Base-by-base conservation (phyloP, 2,797 vertebrate species). In the Sebastes hubbsi region DNA sequence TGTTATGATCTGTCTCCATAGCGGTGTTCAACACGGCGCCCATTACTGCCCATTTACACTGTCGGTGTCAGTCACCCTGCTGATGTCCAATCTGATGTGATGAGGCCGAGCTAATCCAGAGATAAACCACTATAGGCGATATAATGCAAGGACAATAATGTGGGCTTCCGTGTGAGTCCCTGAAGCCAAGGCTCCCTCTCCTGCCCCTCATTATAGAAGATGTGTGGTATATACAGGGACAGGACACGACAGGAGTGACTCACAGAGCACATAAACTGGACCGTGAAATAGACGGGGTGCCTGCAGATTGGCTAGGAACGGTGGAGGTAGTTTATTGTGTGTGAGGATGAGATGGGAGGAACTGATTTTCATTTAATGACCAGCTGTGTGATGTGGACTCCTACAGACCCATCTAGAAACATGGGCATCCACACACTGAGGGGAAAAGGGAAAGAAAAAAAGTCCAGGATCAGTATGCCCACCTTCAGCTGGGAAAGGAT, bases 321-420 rank as follows among this genome's bases (percentile, higher is more conserved):
- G 67, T 29, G 65, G 76, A 87, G 85, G 74, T 65, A 72, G 84
- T 85, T 90, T 88, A 87, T 86, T 86, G 80, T 83, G 79, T 82
- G 77, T 49, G 81, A 78, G 80, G 80, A 84, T 30, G 87, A 89
- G 80, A 89, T 81, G 80, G 80, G 79, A 70, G 78, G 78, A 85
- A 88, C 83, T 88, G 85, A 86, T 87, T 92, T 87, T 85, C 83
- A 81, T 91, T 93, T 89, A 91, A 92, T 87, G 81, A 90, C 85
- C 85, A 86, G 84, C 85, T 89, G 84, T 89, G 80, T 89, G 87
- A 90, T 88, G 82, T 80, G 82, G 82, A 83, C 64, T 81, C 81
- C 81, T 61, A 72, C 68, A 73, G 78, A 56, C 72, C 82, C 64
- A 82, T 91, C 67, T 81, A 85, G 90, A 91, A 88, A 90, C 81